A percentile compares a stretch with the other conserved stretches of the same genome.
Evolutionary conservation across 2,888 invertebrate species (phyloP).

Genomic region (Drosophila diplacantha): DNA sequence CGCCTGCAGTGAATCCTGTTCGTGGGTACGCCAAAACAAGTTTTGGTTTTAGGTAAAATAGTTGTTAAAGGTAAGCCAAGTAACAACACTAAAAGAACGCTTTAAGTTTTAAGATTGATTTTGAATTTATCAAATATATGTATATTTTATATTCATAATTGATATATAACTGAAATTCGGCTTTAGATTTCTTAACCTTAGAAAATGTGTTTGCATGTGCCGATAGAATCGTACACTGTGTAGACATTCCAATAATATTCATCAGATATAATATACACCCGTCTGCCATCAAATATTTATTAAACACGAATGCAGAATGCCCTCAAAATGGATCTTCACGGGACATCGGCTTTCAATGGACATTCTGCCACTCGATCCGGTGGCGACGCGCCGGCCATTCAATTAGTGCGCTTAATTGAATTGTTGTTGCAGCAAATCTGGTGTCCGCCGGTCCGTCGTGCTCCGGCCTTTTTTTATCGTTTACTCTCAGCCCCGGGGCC

Average conservation of each 20-base stretch:
- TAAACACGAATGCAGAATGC: slow-evolving; percentile 11
- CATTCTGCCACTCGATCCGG: slow-evolving; percentile 44
- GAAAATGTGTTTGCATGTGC: background rate
- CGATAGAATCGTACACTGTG: background rate
- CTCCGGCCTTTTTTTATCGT: background rate
- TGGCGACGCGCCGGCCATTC: slow-evolving; percentile 57
- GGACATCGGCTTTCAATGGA: slow-evolving; percentile 15
- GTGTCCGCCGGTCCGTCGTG: slow-evolving; percentile 40
- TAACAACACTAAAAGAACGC: background rate
- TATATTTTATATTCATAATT: background rate
- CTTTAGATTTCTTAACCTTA: too few species aligned
- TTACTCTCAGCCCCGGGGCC: slow-evolving; percentile 1
- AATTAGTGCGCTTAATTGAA: slow-evolving; percentile 74
- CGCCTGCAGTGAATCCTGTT: slow-evolving; percentile 8
- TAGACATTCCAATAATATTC: background rate
- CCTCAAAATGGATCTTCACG: slow-evolving; percentile 25
- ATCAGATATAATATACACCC: background rate
- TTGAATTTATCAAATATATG: background rate
- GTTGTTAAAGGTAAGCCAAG: background rate
- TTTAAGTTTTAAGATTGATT: background rate
- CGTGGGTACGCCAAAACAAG: background rate
- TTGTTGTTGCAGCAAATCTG: slow-evolving; percentile 73
- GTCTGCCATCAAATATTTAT: slow-evolving; percentile 26
- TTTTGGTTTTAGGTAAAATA: background rate
- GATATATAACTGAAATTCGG: too few species aligned